Evolutionary conservation across 1,140 invertebrate species (phyloP).

Genomic region (Oncopodura yosiiana): DNA sequence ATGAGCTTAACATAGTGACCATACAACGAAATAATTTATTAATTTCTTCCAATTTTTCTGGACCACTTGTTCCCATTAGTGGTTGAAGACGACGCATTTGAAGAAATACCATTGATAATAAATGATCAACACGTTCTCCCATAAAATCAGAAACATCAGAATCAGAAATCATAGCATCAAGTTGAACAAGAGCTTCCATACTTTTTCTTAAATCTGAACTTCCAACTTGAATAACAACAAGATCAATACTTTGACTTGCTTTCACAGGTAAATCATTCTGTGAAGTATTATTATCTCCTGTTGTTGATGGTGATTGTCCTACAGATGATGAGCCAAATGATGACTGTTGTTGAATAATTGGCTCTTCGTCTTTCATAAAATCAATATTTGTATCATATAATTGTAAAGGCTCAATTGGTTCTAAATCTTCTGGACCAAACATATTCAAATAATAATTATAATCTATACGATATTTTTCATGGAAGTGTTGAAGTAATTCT

Average conservation of each 20-base stretch:
- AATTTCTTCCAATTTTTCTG: slow-evolving; percentile 40
- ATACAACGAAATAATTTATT: slow-evolving; percentile 42
- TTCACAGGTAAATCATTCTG: slow-evolving; percentile 36
- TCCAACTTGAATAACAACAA: slow-evolving; percentile 55
- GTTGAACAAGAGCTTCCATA: slow-evolving; percentile 57
- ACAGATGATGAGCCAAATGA: no score
- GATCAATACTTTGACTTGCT: slow-evolving; percentile 41
- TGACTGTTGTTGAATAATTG: slow-evolving; percentile 16
- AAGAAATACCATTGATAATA: slow-evolving; percentile 20
- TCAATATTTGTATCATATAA: slow-evolving; percentile 27
- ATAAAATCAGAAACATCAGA: slow-evolving; percentile 20
- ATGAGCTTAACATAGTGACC: slow-evolving; percentile 30
- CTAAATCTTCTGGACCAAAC: slow-evolving; percentile 20
- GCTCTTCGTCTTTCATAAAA: slow-evolving; percentile 13
- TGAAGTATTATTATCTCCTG: slow-evolving; percentile 33
- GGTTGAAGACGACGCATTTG: slow-evolving; percentile 21
- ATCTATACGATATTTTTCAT: slow-evolving; percentile 26
- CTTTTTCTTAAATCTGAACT: slow-evolving; percentile 52
- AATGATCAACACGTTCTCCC: slow-evolving; percentile 22
- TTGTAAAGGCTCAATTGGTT: slow-evolving; percentile 19
- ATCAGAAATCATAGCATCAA: slow-evolving; percentile 44
- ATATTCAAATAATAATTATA: slow-evolving; percentile 26
- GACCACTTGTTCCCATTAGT: slow-evolving; percentile 1
- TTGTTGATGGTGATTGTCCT: slow-evolving; percentile 36
- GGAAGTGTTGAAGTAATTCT: slow-evolving; percentile 9